These are phyloP conservation scores for Leptura quadrifasciata DNA, from an alignment of 2,888 invertebrate species.

Conservation along the genomic window DNA sequence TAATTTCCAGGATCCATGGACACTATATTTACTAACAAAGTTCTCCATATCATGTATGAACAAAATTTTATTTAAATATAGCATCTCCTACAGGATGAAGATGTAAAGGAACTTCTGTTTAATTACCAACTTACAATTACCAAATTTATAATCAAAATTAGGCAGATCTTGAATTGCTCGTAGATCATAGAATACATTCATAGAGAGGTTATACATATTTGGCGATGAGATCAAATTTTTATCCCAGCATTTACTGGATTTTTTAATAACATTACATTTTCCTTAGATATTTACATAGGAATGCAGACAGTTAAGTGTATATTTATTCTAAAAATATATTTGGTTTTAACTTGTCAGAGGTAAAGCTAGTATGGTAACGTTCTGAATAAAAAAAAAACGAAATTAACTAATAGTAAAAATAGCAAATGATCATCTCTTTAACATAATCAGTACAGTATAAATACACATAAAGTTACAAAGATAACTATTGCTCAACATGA, in stretches of 20 bases:
- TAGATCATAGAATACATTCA: too few species aligned
- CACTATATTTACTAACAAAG: too few species aligned
- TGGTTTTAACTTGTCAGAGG: constrained; percentile 19
- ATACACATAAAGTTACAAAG: constrained; percentile 27
- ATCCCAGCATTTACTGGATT: constrained; percentile 25
- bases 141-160: too few species aligned
- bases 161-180: too few species aligned
- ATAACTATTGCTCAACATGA: constrained; percentile 24
- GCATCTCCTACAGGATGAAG: too few species aligned
- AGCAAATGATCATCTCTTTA: constrained; percentile 27
- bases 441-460: constrained; percentile 31
- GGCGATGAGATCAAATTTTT: constrained; percentile 20
- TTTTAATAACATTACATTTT: constrained; percentile 10
- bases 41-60: too few species aligned
- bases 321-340: constrained; percentile 40
- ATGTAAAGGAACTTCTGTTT: too few species aligned
- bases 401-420: constrained; percentile 18
- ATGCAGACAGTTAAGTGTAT: constrained; percentile 9
- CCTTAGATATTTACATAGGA: neutral
- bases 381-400: constrained; percentile 28
- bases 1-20: too few species aligned
- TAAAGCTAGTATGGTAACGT: constrained; percentile 17
- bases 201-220: neutral
- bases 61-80: too few species aligned
- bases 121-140: too few species aligned